phyloP scores from a whole-genome alignment of 1,140 invertebrate genomes.

The Homalodisca vitripennis region DNA sequence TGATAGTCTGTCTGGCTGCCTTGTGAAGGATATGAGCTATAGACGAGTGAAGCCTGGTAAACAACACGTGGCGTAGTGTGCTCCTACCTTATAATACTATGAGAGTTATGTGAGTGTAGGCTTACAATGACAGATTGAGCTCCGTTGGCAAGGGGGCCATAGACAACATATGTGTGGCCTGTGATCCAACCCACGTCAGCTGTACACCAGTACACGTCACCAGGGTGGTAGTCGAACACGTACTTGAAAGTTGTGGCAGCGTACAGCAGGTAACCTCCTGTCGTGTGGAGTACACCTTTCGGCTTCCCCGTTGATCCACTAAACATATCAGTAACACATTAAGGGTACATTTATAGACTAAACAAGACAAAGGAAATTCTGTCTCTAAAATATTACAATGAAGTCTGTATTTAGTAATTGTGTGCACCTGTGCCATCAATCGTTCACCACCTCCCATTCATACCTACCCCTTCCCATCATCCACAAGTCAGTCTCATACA shows the following conservation, averaged over 20 bases:
- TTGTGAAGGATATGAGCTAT: too few species aligned
- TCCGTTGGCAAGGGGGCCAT: conserved; percentile 91
- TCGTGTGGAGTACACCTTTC: conserved; percentile 95
- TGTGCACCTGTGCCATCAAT: too few species aligned
- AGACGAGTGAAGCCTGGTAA: too few species aligned
- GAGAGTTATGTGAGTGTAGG: too few species aligned
- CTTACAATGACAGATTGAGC: conserved; percentile 88
- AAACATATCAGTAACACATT: conserved; percentile 38
- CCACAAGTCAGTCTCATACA: too few species aligned
- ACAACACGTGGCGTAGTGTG: too few species aligned
- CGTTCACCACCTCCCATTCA: too few species aligned
- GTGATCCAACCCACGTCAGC: conserved; percentile 99
- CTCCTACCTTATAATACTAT: too few species aligned
- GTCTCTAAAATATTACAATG: too few species aligned
- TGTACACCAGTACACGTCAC: conserved; percentile 97
- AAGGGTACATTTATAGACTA: not conserved
- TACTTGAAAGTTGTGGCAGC: conserved; percentile 89
- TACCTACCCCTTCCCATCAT: too few species aligned
- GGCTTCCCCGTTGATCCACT: conserved; percentile 97
- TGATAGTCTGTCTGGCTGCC: too few species aligned
- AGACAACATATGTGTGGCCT: conserved; percentile 94
- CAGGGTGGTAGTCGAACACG: conserved; percentile 90
- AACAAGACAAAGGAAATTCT: not conserved
- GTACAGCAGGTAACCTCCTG: conserved; percentile 91
- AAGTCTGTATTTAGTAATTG: too few species aligned